Base-by-base conservation (phyloP, 2,888 invertebrate genomes). In the Laothoe populi region DNA sequence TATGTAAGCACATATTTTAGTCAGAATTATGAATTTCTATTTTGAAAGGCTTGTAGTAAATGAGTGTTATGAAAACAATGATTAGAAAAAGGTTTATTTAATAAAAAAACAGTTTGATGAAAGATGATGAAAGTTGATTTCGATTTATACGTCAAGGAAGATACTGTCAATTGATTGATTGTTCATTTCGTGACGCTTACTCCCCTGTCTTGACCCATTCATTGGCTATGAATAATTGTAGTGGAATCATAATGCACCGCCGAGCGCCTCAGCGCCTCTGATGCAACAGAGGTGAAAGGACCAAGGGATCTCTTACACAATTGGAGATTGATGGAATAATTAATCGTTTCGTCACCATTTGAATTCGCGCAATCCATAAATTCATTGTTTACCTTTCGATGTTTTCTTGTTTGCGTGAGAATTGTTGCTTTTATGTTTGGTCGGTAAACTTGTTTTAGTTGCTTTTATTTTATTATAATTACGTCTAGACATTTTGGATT, bases 181-280 rank as follows among this genome's bases (percentile, higher is more conserved):
- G 16, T 38, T 0, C 38, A 38, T 66, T 66, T 66, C 63, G 68
- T 66, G 67, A 69, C 66, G 68, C 65, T 60, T 13, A 21, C 68
- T 70, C 66, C 64, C 64, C 49, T 68, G 66, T 61, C 64, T 66
- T 72, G 73, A 65, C 66, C 71, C 66, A 69, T 62, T 66, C 66
- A 69, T 62, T 66, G 62, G 66, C 63, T 68, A 73, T 70, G 64
- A 67, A 68, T 77, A 77, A 78, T 77, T 75, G 72, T 74, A 74
- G 75, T 75, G 71, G 74, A 72, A 70, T 72, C 70, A 73, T 75
- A 77, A 78, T 75, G 80, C 74, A 73, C 71, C 76, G 72, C 66
- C 75, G 77, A 73, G 77, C 69, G 70, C 49, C 60, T 21, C 23
- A 68, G 65, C 65, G 70, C 66, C 64, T 24, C 64, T 70, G 70